Percentiles rank a stretch among this genome's conserved stretches.
Evolutionary conservation across 2,797 vertebrate genomes (phyloP).

Genomic region (Setipinna tenuifilis): DNA sequence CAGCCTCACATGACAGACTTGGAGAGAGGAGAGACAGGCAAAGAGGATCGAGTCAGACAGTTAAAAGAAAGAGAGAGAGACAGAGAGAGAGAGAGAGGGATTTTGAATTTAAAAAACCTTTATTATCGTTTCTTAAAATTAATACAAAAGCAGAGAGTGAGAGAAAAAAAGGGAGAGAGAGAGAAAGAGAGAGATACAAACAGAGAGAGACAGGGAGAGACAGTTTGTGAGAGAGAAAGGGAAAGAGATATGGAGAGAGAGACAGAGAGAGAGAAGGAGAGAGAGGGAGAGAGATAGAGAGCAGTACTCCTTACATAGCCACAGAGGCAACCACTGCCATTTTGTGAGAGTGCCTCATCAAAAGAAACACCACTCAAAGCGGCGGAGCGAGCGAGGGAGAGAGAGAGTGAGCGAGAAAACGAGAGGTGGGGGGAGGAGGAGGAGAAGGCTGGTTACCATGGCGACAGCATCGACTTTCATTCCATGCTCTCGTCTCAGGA

Average conservation of each 20-base stretch:
- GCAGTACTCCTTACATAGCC: too few relatives aligned
- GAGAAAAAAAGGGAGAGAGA: neutral
- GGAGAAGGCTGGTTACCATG: conserved; percentile 73
- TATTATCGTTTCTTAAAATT: too few relatives aligned
- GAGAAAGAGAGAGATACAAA: conserved; percentile 30
- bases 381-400: conserved; percentile 34
- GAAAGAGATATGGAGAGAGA: neutral
- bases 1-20: neutral
- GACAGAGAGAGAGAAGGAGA: conserved; percentile 29
- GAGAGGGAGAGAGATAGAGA: conserved; percentile 28
- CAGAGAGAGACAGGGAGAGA: neutral
- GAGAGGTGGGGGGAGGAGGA: conserved; percentile 33
- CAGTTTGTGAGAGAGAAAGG: neutral
- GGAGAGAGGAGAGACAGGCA: neutral
- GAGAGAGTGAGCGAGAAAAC: conserved; percentile 46
- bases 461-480: conserved; percentile 70
- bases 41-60: conserved; percentile 41
- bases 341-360: conserved; percentile 53
- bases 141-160: neutral
- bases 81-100: neutral
- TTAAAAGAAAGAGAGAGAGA: conserved; percentile 52
- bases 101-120: neutral
- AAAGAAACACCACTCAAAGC: conserved; percentile 39
- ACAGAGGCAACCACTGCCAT: conserved; percentile 49
- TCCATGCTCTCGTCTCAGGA: conserved; percentile 55